A percentile compares a stretch with the other conserved stretches of the same genome.
phyloP scores from a whole-genome alignment of 2,113 vertebrate genomes.

The Neogale vison region DNA sequence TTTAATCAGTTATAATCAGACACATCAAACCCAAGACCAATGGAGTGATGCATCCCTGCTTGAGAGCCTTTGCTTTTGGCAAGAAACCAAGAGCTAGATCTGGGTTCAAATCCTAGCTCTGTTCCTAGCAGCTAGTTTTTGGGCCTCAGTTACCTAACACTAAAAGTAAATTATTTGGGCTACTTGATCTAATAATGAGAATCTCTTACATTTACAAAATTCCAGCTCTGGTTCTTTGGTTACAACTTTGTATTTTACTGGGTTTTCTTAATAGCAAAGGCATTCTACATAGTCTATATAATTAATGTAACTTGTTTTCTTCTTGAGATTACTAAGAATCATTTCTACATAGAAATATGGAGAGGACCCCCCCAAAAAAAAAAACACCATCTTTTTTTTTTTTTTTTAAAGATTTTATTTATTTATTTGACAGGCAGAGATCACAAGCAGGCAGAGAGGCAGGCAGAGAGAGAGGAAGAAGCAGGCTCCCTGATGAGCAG shows the following conservation, averaged over 20 bases:
- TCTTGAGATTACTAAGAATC: background rate
- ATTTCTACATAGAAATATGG: constrained; percentile 30
- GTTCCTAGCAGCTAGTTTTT: background rate
- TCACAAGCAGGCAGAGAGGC: too few relatives aligned
- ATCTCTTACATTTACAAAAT: background rate
- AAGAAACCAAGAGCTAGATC: background rate
- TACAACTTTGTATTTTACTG: constrained; percentile 13
- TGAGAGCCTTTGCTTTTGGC: background rate
- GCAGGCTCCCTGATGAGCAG: too few relatives aligned
- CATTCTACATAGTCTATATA: background rate
- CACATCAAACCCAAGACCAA: background rate
- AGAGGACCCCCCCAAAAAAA: background rate
- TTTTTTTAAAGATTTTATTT: too few relatives aligned
- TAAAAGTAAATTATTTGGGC: background rate
- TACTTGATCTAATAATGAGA: background rate
- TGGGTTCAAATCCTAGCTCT: background rate
- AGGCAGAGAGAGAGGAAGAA: too few relatives aligned
- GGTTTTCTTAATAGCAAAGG: constrained; percentile 36
- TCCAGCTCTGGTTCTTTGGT: constrained; percentile 24
- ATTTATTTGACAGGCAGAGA: too few relatives aligned
- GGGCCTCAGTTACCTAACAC: background rate
- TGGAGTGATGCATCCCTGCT: background rate
- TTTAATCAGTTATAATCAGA: background rate
- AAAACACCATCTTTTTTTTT: too few relatives aligned
- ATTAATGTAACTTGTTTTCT: background rate